phyloP scores from a whole-genome alignment of 2,888 invertebrate genomes.

The Belgica antarctica region DNA sequence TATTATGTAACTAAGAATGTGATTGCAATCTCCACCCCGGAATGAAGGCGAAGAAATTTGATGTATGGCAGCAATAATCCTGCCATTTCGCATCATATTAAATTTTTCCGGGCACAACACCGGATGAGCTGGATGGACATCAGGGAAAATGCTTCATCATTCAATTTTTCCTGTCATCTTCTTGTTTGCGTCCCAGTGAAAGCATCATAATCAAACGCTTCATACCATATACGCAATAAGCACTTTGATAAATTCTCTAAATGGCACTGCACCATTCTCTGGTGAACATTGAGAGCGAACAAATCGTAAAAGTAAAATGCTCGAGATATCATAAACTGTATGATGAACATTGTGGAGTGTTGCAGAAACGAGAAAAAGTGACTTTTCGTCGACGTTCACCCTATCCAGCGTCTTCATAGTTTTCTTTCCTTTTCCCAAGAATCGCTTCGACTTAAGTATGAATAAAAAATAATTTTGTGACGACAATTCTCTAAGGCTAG shows the following conservation, averaged over 20 bases:
- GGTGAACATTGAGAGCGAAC: not conserved
- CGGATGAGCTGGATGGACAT: not conserved
- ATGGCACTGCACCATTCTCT: conserved; percentile 21
- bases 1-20: too few species aligned
- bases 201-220: not conserved
- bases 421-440: conserved; percentile 9
- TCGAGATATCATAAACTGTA: conserved; percentile 31
- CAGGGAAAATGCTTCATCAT: conserved; percentile 19
- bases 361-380: not conserved
- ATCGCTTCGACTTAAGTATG: conserved; percentile 8
- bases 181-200: not conserved
- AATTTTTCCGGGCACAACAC: not conserved
- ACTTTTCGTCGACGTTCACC: not conserved
- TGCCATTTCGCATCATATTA: not conserved
- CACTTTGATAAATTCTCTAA: conserved; percentile 22
- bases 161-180: conserved; percentile 15
- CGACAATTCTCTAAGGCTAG: not conserved
- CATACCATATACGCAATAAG: conserved; percentile 33
- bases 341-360: not conserved
- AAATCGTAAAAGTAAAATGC: conserved; percentile 31
- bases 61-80: not conserved
- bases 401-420: not conserved
- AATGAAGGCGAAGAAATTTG: too few species aligned
- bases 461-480: conserved; percentile 29
- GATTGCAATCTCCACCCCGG: too few species aligned